Conservation (phyloP, 2,113 vertebrate genomes). For the Mungos mungo region DNA sequence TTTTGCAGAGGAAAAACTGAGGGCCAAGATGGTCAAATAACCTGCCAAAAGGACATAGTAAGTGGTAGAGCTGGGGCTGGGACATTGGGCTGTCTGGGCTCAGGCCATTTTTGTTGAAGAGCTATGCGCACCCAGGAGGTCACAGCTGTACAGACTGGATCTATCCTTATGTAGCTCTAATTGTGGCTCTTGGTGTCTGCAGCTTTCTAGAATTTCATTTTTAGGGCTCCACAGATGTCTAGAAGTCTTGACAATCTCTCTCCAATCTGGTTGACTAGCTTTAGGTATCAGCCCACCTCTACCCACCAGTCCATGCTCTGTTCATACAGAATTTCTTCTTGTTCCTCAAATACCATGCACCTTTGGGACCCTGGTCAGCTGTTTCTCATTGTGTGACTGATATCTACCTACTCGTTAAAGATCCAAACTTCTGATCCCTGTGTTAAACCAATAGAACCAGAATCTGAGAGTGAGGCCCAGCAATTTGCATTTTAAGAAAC, state of each 20-base stretch:
- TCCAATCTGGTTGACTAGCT: neutral
- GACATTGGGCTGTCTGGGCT: neutral
- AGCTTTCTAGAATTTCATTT: neutral
- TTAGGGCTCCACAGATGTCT: neutral
- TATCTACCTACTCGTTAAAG: neutral
- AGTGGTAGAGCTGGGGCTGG: neutral
- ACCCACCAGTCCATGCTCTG: neutral
- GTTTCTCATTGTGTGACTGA: neutral
- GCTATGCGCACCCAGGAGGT: neutral
- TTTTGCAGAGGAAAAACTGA: slow-evolving; percentile 23
- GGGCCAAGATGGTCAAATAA: neutral
- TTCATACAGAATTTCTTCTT: neutral
- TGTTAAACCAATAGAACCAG: neutral
- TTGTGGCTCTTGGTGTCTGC: neutral
- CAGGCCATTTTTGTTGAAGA: neutral
- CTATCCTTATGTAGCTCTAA: neutral
- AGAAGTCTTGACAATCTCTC: neutral
- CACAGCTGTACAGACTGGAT: neutral
- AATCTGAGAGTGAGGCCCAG: neutral
- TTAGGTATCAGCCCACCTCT: neutral
- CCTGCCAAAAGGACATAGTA: neutral
- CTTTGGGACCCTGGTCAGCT: neutral
- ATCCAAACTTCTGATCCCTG: neutral
- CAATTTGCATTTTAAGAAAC: neutral
- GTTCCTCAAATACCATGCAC: neutral